These are phyloP conservation scores for Drosophila equinoxialis DNA, from an alignment of 1,140 invertebrate genomes.

Conservation along the genomic window DNA sequence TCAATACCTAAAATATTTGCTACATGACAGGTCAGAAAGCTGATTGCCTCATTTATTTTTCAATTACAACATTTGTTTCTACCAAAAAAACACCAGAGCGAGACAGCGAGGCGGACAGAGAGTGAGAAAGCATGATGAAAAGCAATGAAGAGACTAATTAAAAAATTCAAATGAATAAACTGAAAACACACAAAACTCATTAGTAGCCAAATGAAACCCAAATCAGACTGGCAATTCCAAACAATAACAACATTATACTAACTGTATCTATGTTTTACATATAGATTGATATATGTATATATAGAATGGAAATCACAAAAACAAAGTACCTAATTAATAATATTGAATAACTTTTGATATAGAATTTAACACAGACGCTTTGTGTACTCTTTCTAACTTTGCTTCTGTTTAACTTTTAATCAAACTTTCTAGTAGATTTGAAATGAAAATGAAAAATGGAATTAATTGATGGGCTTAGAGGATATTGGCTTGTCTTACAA, in stretches of 20 bases:
- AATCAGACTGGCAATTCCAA: conserved; percentile 41
- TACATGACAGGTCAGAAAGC: conserved; percentile 77
- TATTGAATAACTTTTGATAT: too few species aligned
- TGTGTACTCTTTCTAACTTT: too few species aligned
- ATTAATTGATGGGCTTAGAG: too few species aligned
- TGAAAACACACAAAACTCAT: conserved; percentile 77
- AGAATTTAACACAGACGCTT: too few species aligned
- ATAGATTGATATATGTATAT: not conserved
- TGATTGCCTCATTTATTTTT: conserved; percentile 81
- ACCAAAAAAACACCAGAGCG: conserved; percentile 31
- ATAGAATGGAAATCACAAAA: conserved; percentile 36
- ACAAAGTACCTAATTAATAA: conserved; percentile 51
- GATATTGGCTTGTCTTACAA: too few species aligned
- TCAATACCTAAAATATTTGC: conserved; percentile 78
- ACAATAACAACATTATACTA: conserved; percentile 27
- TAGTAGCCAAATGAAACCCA: conserved; percentile 56
- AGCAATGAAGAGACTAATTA: conserved; percentile 71
- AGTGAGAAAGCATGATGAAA: conserved; percentile 38
- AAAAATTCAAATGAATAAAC: conserved; percentile 78
- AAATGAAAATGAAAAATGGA: too few species aligned
- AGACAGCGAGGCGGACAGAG: conserved; percentile 18
- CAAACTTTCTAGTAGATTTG: too few species aligned
- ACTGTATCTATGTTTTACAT: not conserved
- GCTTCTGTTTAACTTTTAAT: too few species aligned
- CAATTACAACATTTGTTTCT: conserved; percentile 78